A percentile compares a stretch with the other conserved stretches of the same genome.
Conservation (phyloP, 2,888 invertebrate genomes). For the Morpho helenor region DNA sequence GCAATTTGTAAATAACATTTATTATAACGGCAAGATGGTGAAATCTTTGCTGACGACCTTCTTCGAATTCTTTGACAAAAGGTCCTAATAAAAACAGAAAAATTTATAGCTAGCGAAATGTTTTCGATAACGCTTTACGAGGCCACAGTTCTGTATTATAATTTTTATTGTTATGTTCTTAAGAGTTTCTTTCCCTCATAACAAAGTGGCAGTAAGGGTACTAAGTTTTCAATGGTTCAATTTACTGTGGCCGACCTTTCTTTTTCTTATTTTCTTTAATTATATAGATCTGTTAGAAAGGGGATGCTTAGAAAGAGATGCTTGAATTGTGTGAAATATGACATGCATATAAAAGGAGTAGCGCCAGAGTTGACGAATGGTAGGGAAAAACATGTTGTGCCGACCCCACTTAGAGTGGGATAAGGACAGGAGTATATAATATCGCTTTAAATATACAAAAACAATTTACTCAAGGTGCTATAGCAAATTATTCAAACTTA, state of each 20-base stretch:
- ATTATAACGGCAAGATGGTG: background rate
- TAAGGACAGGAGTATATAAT: too few relatives aligned
- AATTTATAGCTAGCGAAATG: constrained; percentile 7
- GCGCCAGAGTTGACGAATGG: too few relatives aligned
- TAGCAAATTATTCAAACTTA: background rate
- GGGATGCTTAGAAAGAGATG: too few relatives aligned
- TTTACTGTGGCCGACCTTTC: background rate
- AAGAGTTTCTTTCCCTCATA: constrained; percentile 7
- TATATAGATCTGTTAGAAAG: too few relatives aligned
- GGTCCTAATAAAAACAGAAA: constrained; percentile 1
- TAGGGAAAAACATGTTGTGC: too few relatives aligned
- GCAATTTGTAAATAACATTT: constrained; percentile 4
- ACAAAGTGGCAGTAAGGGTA: background rate
- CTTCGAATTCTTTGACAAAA: constrained; percentile 3
- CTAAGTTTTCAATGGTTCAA: background rate
- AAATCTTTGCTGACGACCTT: background rate
- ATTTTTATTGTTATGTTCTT: constrained; percentile 9
- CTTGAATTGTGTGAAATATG: too few relatives aligned
- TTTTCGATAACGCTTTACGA: constrained; percentile 11
- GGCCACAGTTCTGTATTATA: constrained; percentile 4
- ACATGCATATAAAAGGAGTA: too few relatives aligned
- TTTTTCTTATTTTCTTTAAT: too few relatives aligned
- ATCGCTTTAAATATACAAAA: background rate
- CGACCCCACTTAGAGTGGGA: too few relatives aligned
- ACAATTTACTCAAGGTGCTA: background rate